Percentiles rank a stretch among this genome's conserved stretches.
Conservation (phyloP, 2,888 invertebrate species). For the Brachynemurus nebulosus region DNA sequence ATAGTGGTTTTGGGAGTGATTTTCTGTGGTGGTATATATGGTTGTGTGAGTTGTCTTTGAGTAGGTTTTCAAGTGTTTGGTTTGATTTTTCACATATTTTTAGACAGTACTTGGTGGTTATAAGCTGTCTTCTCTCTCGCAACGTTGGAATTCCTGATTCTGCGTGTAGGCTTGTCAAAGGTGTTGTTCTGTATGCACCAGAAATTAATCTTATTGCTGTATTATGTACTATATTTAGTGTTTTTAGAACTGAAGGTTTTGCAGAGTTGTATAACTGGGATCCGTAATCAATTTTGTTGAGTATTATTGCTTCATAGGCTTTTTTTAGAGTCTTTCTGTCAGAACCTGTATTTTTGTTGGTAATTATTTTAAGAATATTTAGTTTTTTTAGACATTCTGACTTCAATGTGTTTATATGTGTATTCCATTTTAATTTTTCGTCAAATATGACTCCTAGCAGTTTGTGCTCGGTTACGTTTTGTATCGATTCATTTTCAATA, state of each 20-base stretch:
- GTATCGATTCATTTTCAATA: conserved; percentile 5
- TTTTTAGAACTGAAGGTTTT: neutral
- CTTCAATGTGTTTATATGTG: conserved; percentile 14
- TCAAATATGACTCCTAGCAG: conserved; percentile 16
- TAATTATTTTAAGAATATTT: neutral
- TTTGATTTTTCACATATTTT: neutral
- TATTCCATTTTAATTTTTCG: conserved; percentile 15
- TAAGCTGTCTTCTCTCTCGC: neutral
- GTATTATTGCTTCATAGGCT: neutral
- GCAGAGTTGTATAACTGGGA: neutral
- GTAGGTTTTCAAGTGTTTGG: neutral
- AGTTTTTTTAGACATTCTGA: neutral
- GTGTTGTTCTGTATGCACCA: conserved; percentile 6
- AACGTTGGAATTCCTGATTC: neutral
- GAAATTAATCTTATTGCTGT: neutral
- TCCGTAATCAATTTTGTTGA: neutral
- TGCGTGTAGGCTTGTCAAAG: conserved; percentile 1
- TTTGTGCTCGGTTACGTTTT: conserved; percentile 5
- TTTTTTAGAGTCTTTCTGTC: neutral
- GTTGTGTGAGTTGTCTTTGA: neutral
- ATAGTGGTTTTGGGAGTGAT: neutral
- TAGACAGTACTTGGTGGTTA: neutral
- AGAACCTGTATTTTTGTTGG: neutral
- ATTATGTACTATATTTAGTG: neutral
- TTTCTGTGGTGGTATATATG: neutral